A percentile compares a stretch with the other conserved stretches of the same genome.
These are phyloP conservation scores for Radopholus similis DNA, from an alignment of 1,140 invertebrate genomes.

Conservation along the genomic window DNA sequence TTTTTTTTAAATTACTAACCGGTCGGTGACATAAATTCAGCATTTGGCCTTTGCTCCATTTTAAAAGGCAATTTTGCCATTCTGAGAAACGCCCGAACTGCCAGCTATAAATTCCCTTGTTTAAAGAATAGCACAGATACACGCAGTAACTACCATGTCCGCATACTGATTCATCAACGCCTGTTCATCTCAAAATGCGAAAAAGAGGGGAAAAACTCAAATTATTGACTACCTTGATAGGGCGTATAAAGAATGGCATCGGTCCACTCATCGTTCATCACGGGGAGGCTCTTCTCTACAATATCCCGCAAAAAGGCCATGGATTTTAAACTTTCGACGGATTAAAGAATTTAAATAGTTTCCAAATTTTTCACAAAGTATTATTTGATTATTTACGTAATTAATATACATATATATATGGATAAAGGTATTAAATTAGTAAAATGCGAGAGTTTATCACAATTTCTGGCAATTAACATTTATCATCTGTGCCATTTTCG, in stretches of 20 bases:
- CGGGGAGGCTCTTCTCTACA: background rate
- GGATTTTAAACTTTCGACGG: too few relatives aligned
- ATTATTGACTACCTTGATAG: conserved; percentile 38
- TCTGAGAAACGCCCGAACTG: conserved; percentile 73
- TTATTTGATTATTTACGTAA: too few relatives aligned
- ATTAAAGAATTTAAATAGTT: background rate
- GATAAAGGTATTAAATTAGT: too few relatives aligned
- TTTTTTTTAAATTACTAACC: conserved; percentile 65
- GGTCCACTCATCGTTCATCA: conserved; percentile 42
- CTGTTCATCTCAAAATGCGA: conserved; percentile 50
- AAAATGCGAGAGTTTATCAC: too few relatives aligned
- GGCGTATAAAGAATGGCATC: conserved; percentile 48
- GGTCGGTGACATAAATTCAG: conserved; percentile 87
- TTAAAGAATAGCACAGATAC: background rate
- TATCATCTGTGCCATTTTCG: too few relatives aligned
- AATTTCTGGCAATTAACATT: too few relatives aligned
- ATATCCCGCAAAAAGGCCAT: background rate
- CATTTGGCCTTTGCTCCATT: conserved; percentile 75
- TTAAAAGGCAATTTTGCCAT: conserved; percentile 79
- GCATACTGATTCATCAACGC: conserved; percentile 55
- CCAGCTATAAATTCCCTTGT: conserved; percentile 25
- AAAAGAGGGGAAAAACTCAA: conserved; percentile 4
- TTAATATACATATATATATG: too few relatives aligned
- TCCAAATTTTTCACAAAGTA: background rate
- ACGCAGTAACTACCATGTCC: conserved; percentile 24